Evolutionary conservation across 2,888 invertebrate species (phyloP), one percentile per base, ranked within the genome.

Genomic region (Drosophila barbarae): DNA sequence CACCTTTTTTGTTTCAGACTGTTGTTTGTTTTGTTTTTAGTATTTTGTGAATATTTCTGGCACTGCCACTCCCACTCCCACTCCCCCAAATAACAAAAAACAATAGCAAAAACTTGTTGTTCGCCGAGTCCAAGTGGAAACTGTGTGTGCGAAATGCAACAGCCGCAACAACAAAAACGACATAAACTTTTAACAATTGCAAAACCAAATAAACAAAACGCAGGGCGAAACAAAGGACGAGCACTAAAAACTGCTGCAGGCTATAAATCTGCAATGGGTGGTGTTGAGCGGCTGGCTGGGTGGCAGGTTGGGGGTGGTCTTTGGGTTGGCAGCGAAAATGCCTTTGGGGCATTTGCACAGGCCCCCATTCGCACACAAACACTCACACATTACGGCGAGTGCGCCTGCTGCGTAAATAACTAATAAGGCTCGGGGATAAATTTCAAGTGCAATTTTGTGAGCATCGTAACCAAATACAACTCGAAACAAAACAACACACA

Each of bases 181-280:
- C 71, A 72, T 76, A 81, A 80, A 80, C 80, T 84, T 82, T 84
- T 60, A 84, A 84, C 79, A 79, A 79, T 82, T 67, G 75, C 70
- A 76, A 76, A 71, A 71, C 59, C 72, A 71, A 53, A 72, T 60
- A 69, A 71, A 70, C 69, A 70, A 70, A 57, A 64, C 71, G 46
- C 44, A 69, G 74, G 71, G 54, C 21, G 57, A 75, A 73, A 73
- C 66, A 80, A 77, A 69, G 66, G 38, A 39, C 39, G 41, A 71
- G 73, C 64, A 74, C 70, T 72, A 69, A 69, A 84, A 79, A 84
- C 84, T 71, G 69, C 84, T 76, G 76, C 70, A 69, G 82, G 76
- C 82, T 66, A 79, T 81, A 79, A 84, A 79, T 79, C 74, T 84
- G 77, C 57, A 71, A 53, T 60, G 58, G 58, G 60, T 54, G 61